Evolutionary conservation across 1,140 invertebrate species (phyloP).

Genomic region (Apis florea): DNA sequence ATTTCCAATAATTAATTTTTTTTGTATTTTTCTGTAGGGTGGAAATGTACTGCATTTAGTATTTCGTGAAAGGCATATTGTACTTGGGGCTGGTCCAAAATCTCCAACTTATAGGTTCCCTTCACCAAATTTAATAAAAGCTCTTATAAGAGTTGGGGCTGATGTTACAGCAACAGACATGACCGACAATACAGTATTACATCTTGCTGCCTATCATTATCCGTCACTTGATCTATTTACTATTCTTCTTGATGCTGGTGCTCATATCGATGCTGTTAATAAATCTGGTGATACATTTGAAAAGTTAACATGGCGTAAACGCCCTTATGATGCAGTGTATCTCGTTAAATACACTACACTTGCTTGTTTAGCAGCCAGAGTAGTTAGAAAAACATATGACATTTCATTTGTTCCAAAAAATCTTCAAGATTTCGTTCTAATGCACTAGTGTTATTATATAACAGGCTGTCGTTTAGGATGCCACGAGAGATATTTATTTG

Average conservation of each 20-base stretch:
- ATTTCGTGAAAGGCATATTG: constrained; percentile 82
- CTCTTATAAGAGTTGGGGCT: constrained; percentile 91
- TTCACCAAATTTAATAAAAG: constrained; percentile 86
- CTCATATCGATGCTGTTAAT: constrained; percentile 94
- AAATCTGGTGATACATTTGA: constrained; percentile 88
- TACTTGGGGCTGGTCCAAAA: constrained; percentile 79
- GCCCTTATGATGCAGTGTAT: constrained; percentile 86
- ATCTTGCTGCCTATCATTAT: constrained; percentile 85
- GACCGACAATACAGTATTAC: constrained; percentile 91
- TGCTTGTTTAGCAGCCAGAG: constrained; percentile 89
- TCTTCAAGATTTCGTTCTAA: constrained; percentile 80
- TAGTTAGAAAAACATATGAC: constrained; percentile 80
- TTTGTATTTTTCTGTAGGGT: constrained; percentile 81
- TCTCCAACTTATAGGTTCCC: constrained; percentile 90
- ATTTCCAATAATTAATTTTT: neutral
- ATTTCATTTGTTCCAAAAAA: constrained; percentile 82
- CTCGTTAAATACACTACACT: constrained; percentile 89
- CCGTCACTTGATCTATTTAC: constrained; percentile 85
- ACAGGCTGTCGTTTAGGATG: neutral
- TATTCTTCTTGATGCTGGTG: constrained; percentile 87
- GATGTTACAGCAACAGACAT: constrained; percentile 88
- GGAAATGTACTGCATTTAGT: constrained; percentile 92
- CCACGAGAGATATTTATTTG: constrained; percentile 7
- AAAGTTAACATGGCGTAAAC: constrained; percentile 83
- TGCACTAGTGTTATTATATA: constrained; percentile 76